Evolutionary conservation across 1,140 invertebrate species (phyloP).

Genomic region (Brevipalpus yothersi): DNA sequence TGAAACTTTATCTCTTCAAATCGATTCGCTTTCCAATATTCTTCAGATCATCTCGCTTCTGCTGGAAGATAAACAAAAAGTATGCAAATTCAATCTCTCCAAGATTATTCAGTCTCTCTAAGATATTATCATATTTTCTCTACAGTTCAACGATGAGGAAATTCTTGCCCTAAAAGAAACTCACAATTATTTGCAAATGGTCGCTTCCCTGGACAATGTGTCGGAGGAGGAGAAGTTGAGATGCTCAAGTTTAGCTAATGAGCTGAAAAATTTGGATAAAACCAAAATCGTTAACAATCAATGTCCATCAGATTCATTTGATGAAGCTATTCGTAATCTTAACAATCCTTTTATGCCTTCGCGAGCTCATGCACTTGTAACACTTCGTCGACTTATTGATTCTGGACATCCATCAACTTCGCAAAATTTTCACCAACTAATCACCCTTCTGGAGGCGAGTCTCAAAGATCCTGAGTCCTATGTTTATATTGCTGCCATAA

Average conservation of each 20-base stretch:
- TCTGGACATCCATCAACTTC: conserved; percentile 32
- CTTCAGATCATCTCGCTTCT: background rate
- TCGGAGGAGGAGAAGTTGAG: background rate
- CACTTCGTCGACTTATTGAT: conserved; percentile 41
- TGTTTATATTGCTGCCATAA: conserved; percentile 49
- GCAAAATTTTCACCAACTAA: conserved; percentile 34
- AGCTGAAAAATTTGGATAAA: background rate
- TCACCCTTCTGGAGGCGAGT: conserved; percentile 31
- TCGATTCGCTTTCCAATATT: background rate
- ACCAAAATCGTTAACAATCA: background rate
- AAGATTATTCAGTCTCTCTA: background rate
- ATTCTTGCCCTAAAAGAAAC: background rate
- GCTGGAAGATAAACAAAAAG: background rate
- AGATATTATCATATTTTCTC: background rate
- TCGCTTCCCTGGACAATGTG: background rate
- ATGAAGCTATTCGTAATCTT: conserved; percentile 32
- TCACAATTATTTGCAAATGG: background rate
- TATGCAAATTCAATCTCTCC: background rate
- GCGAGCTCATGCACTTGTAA: conserved; percentile 47
- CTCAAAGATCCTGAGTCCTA: conserved; percentile 54
- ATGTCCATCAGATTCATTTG: conserved; percentile 1
- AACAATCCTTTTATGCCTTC: conserved; percentile 47
- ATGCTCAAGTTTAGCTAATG: background rate
- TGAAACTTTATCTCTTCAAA: background rate
- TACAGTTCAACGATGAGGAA: background rate